Evolutionary conservation across 2,888 invertebrate genomes (phyloP), one percentile per base, ranked within the genome.

Genomic region (Hesperia comma): DNA sequence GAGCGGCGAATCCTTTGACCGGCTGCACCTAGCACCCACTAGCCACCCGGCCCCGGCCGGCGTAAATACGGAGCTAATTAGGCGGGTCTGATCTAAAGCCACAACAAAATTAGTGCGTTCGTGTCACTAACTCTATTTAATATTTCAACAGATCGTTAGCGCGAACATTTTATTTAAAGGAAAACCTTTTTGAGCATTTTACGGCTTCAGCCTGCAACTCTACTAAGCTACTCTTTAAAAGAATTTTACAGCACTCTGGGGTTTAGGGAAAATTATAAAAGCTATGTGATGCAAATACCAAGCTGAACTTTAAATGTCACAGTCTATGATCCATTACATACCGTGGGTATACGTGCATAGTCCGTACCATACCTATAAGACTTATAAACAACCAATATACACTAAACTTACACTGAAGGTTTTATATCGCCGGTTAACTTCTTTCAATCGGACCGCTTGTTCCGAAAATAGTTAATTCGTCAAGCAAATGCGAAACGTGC

Each of bases 1-100:
- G 90, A 92, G 90, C 87, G 82, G 84, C 81, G 83, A 84, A 88
- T 88, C 89, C 91, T 92, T 92, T 92, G 92, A 90, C 86, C 87
- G 85, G 84, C 81, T 83, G 86, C 81, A 83, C 81, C 49, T 17
- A 19, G 49, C 19, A 49, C 49, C 49, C 49, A 17, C 46, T 17
- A 46, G 49, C 49, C 49, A 49, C 49, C 75, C 75, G 78, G 79
- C 76, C 49, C 75, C 75, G 78, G 79, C 76, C 77, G 76, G 79
- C 74, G 82, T 85, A 85, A 90, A 87, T 84, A 87, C 83, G 80
- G 82, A 78, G 84, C 87, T 92, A 92, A 92, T 92, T 92, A 92
- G 86, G 86, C 88, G 81, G 82, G 81, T 83, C 80, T 84, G 82
- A 89, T 89, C 86, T 86, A 82, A 86, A 88, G 87, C 90, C 89